Percentiles rank a stretch among this genome's conserved stretches.
These are phyloP conservation scores for Hipposideros larvatus DNA, from an alignment of 2,797 vertebrate genomes.

Conservation along the genomic window DNA sequence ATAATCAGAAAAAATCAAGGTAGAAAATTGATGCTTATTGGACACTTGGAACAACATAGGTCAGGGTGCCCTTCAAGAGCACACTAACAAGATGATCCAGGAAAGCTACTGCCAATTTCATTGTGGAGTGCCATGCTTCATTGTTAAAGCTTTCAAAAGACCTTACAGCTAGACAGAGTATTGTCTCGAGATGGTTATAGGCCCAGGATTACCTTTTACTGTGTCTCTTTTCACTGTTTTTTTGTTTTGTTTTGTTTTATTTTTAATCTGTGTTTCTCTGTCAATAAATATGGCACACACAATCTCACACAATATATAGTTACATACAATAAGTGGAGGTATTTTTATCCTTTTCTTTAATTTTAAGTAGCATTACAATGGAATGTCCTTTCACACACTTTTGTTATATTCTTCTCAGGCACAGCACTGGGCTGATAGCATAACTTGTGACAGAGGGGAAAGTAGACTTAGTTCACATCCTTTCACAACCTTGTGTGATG, in stretches of 20 bases:
- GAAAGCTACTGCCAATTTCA: conserved; percentile 54
- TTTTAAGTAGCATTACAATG: neutral
- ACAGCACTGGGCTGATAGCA: neutral
- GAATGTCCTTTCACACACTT: neutral
- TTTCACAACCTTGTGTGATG: neutral
- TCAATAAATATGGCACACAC: neutral
- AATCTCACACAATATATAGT: neutral
- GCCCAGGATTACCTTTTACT: neutral
- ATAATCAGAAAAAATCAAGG: conserved; percentile 82
- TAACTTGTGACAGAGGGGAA: neutral
- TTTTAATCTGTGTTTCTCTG: neutral
- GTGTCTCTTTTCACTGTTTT: neutral
- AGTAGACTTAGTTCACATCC: neutral
- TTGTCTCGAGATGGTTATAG: conserved; percentile 33
- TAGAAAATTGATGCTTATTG: conserved; percentile 77
- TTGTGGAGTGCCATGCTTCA: conserved; percentile 55
- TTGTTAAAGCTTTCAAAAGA: conserved; percentile 65
- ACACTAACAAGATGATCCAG: conserved; percentile 73
- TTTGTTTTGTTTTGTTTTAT: neutral
- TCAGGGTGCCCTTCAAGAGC: conserved; percentile 68
- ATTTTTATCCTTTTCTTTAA: neutral
- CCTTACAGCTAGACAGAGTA: neutral
- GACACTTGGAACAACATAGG: conserved; percentile 61
- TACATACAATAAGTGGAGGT: neutral
- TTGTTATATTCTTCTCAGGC: neutral